Evolutionary conservation across 2,113 vertebrate species (phyloP).

Genomic region (Nothobranchius furzeri): DNA sequence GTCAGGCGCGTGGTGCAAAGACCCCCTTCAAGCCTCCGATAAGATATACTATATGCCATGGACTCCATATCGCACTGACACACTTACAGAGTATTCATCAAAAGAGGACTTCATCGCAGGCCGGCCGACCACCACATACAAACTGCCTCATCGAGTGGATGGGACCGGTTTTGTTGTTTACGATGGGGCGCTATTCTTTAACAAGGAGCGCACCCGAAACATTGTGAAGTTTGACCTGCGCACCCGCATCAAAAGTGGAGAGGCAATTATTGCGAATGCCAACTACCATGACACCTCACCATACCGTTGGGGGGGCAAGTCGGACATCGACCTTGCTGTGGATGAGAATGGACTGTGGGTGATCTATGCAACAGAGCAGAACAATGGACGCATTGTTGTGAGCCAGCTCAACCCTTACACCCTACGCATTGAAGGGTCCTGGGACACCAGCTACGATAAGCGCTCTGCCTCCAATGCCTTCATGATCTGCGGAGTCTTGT

Average conservation of each 20-base stretch:
- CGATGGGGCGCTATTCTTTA: slow-evolving; percentile 96
- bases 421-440: slow-evolving; percentile 87
- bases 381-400: slow-evolving; percentile 90
- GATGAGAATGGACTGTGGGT: slow-evolving; percentile 96
- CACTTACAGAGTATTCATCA: slow-evolving; percentile 95
- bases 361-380: slow-evolving; percentile 92
- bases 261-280: slow-evolving; percentile 96
- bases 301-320: slow-evolving; percentile 86
- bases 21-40: slow-evolving; percentile 96
- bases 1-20: slow-evolving; percentile 98
- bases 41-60: slow-evolving; percentile 99
- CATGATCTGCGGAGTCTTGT: slow-evolving; percentile 93
- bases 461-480: slow-evolving; percentile 89
- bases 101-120: slow-evolving; percentile 98
- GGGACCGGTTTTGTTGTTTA: slow-evolving; percentile 98
- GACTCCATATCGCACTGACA: slow-evolving; percentile 96
- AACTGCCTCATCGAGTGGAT: slow-evolving; percentile 95
- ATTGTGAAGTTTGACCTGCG: slow-evolving; percentile 98
- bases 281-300: slow-evolving; percentile 88
- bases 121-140: slow-evolving; percentile 96
- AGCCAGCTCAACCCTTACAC: slow-evolving; percentile 93
- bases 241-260: slow-evolving; percentile 97
- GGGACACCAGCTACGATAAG: slow-evolving; percentile 86
- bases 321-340: slow-evolving; percentile 88
- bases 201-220: slow-evolving; percentile 97